Evolutionary conservation across 2,113 vertebrate species (phyloP).

Genomic region (Mus spicilegus): DNA sequence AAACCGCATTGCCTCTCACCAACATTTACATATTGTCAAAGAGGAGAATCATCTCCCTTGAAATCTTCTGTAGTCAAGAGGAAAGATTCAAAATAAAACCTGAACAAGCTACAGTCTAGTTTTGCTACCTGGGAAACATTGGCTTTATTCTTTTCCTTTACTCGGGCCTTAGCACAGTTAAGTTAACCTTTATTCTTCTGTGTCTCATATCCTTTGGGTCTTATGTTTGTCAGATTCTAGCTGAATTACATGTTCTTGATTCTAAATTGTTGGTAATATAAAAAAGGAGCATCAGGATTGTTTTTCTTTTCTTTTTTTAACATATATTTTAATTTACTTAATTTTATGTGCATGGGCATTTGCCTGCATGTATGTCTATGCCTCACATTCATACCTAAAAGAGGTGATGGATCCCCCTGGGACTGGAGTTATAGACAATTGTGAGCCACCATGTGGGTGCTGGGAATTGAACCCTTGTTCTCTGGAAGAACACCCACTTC

Average conservation of each 20-base stretch:
- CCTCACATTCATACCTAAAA: neutral
- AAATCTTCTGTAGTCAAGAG: conserved; percentile 2
- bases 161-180: neutral
- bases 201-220: neutral
- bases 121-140: conserved; percentile 25
- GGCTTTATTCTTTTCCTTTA: neutral
- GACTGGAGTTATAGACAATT: neutral
- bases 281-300: conserved; percentile 27
- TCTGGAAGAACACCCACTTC: neutral
- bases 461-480: neutral
- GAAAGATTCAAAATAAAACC: conserved; percentile 41
- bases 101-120: neutral
- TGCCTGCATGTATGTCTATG: neutral
- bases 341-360: neutral
- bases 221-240: neutral
- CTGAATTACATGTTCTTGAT: conserved; percentile 35
- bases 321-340: neutral
- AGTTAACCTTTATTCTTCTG: conserved; percentile 21
- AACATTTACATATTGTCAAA: conserved; percentile 6
- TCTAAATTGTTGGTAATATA: conserved; percentile 6
- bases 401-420: neutral
- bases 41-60: neutral
- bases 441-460: neutral
- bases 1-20: neutral
- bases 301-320: conserved; percentile 17